Evolutionary conservation across 2,797 vertebrate species (phyloP).

Genomic region (Thunnus albacares): DNA sequence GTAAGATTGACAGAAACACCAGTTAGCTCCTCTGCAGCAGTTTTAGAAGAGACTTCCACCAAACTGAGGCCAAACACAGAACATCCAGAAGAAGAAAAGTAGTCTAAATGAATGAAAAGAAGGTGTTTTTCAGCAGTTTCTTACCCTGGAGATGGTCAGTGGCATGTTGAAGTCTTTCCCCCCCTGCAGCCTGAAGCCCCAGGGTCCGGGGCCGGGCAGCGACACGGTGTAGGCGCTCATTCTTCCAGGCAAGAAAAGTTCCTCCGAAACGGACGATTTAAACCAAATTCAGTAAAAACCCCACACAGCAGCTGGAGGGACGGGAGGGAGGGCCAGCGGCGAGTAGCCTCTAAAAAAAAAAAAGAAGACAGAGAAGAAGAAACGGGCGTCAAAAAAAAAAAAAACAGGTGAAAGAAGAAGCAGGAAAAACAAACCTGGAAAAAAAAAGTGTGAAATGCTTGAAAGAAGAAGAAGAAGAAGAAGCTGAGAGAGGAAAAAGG

Average conservation of each 20-base stretch:
- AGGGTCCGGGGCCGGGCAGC: constrained; percentile 93
- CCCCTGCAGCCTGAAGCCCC: constrained; percentile 98
- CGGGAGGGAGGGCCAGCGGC: constrained; percentile 5
- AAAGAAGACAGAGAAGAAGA: constrained; percentile 37
- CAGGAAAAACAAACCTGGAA: not conserved
- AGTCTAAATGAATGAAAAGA: not conserved
- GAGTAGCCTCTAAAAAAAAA: constrained; percentile 44
- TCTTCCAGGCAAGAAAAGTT: constrained; percentile 58
- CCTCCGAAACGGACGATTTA: constrained; percentile 3
- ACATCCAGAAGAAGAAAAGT: not conserved
- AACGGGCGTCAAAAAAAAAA: not conserved
- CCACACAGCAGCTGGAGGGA: constrained; percentile 36
- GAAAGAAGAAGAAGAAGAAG: constrained; percentile 24
- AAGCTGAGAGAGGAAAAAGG: constrained; percentile 50
- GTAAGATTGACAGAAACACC: not conserved
- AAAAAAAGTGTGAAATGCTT: not conserved
- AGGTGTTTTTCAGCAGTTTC: constrained; percentile 1
- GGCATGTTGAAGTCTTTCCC: constrained; percentile 99
- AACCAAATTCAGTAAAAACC: constrained; percentile 11
- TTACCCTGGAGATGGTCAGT: constrained; percentile 94
- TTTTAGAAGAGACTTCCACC: not conserved
- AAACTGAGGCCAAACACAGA: not conserved
- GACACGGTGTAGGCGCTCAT: constrained; percentile 94
- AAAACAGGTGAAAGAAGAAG: not conserved
- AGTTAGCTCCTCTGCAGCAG: not conserved